Evolutionary conservation across 2,113 vertebrate species (phyloP), one percentile per base, ranked within the genome.

Genomic region (Hyperoodon ampullatus): DNA sequence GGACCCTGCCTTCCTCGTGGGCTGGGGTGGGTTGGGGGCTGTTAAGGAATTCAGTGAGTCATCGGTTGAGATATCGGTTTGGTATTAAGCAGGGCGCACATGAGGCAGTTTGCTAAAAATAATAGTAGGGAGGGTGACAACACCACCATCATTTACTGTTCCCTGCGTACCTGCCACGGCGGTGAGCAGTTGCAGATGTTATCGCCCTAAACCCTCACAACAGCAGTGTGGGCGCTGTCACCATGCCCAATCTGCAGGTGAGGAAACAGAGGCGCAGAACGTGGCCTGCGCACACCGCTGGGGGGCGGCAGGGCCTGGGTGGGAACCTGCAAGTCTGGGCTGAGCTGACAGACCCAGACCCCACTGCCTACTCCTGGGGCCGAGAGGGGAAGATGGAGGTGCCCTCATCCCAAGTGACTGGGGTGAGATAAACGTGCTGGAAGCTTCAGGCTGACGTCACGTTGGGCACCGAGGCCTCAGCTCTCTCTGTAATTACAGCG

Each of bases 21-120:
- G 30, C 35, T 71, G 42, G 61, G 78, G 39, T 65, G 33, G 60
- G 72, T 13, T 16, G 15, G 42, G 21, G 78, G 74, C 42, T 55
- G 42, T 42, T 71, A 42, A 90, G 85, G 94, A 93, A 88, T 63
- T 23, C 21, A 19, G 0, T 98, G 97, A 97, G 85, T 96, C 94
- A 96, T 4, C 11, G 53, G 72, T 68, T 70, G 88, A 91, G 91
- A 85, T 92, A 81, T 71, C 26, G 0, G n/a, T 89, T 33, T 53
- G 89, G 65, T 60, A 44, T 24, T 70, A 33, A 91, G 53, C 24
- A 7, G 66, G 35, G 55, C 6, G 23, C 6, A 2, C n/a, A 2
- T 96, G 96, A 97, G 77, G 35, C 78, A 63, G 39, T 94, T 81
- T 82, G 92, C 93, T 97, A 96, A 97, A 97, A 94, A 96, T 96